Evolutionary conservation across 2,888 invertebrate genomes (phyloP).

Genomic region (Tetragonula carbonaria): DNA sequence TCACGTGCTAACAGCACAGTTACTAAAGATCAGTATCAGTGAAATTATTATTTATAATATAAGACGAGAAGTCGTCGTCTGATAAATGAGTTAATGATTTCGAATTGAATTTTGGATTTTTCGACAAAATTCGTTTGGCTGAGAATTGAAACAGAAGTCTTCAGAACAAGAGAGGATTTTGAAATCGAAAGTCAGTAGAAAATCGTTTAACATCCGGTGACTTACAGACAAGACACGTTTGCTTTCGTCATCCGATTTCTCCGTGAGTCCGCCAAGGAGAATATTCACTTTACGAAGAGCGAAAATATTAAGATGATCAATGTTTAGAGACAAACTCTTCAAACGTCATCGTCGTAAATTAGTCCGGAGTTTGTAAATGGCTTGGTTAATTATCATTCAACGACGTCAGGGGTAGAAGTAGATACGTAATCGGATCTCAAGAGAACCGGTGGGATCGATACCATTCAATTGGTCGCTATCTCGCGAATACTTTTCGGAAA

Average conservation of each 20-base stretch:
- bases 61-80: too few species aligned
- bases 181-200: not conserved
- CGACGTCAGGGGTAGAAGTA: not conserved
- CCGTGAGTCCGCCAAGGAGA: not conserved
- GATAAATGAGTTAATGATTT: too few species aligned
- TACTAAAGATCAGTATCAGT: too few species aligned
- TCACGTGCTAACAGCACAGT: too few species aligned
- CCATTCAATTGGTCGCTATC: not conserved
- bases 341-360: not conserved
- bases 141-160: too few species aligned
- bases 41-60: too few species aligned
- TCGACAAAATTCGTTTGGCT: too few species aligned
- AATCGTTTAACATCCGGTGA: not conserved
- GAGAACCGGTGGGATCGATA: constrained; percentile 37
- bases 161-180: too few species aligned
- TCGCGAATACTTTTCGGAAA: constrained; percentile 9
- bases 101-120: too few species aligned
- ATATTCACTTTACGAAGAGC: not conserved
- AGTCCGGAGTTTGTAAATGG: constrained; percentile 14
- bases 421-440: constrained; percentile 38
- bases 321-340: not conserved
- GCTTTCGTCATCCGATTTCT: not conserved
- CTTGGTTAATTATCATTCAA: constrained; percentile 19
- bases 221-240: too few species aligned
- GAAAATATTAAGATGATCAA: not conserved